These are phyloP conservation scores for Leucoma salicis DNA, from an alignment of 2,888 invertebrate species.

Conservation along the genomic window DNA sequence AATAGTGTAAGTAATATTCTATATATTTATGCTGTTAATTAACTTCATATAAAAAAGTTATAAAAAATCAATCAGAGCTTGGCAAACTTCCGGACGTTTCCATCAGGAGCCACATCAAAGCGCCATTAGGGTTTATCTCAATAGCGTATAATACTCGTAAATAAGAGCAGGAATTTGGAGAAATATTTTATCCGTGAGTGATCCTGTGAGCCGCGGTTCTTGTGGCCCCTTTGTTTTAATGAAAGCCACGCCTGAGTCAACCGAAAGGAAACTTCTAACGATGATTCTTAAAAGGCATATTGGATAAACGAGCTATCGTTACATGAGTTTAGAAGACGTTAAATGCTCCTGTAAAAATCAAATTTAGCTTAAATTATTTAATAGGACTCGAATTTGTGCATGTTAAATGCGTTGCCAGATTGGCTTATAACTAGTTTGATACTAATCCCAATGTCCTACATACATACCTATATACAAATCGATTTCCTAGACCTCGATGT, in stretches of 20 bases:
- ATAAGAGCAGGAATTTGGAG: constrained; percentile 74
- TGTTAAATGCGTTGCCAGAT: no score
- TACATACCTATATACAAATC: no score
- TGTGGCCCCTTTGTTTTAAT: constrained; percentile 74
- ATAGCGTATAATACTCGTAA: constrained; percentile 76
- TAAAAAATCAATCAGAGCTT: constrained; percentile 72
- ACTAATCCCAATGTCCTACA: no score
- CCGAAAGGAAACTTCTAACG: constrained; percentile 62
- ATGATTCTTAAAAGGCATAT: constrained; percentile 13
- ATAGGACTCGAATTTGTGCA: no score
- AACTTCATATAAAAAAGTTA: constrained; percentile 41
- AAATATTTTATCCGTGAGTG: constrained; percentile 70
- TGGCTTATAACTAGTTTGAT: no score
- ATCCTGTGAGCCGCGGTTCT: constrained; percentile 52
- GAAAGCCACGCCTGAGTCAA: constrained; percentile 64
- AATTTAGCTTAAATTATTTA: no score
- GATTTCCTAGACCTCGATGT: no score
- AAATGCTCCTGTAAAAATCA: no score
- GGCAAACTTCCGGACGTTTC: constrained; percentile 66
- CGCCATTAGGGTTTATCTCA: constrained; percentile 76
- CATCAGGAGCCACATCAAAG: constrained; percentile 74
- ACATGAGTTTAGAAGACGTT: no score
- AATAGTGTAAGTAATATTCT: no score
- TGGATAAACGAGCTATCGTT: no score
- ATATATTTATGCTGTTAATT: no score